Conservation (phyloP, 2,113 vertebrate species). For the Dendropsophus ebraccatus region DNA sequence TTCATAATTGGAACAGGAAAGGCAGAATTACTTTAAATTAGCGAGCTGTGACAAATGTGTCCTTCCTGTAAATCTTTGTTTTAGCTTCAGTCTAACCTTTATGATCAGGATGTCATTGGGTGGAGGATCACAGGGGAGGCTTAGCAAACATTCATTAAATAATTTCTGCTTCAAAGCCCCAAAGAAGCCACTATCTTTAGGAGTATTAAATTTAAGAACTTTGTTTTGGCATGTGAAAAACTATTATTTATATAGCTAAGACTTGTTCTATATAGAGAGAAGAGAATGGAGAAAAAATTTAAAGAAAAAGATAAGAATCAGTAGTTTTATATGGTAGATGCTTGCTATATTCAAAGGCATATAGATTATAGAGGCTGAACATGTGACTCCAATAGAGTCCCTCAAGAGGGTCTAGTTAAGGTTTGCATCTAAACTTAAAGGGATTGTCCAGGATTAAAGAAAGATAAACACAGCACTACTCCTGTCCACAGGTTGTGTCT, state of each 20-base stretch:
- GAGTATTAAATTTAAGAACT: not conserved
- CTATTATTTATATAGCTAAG: not conserved
- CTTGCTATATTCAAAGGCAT: too few relatives aligned
- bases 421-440: too few relatives aligned
- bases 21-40: conserved; percentile 19
- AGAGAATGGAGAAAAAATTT: not conserved
- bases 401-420: too few relatives aligned
- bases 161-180: conserved; percentile 30
- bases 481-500: too few relatives aligned
- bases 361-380: too few relatives aligned
- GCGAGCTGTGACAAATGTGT: conserved; percentile 23
- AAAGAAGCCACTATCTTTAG: not conserved
- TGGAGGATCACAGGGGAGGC: conserved; percentile 4
- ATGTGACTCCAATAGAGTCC: too few relatives aligned
- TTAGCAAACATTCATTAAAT: not conserved
- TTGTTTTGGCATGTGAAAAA: not conserved
- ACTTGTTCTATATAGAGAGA: not conserved
- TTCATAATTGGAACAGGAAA: conserved; percentile 27
- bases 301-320: not conserved
- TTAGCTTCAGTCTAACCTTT: conserved; percentile 1
- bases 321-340: too few relatives aligned
- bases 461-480: too few relatives aligned
- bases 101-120: conserved; percentile 30
- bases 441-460: too few relatives aligned
- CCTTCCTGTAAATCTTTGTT: conserved; percentile 44